Evolutionary conservation across 2,888 invertebrate species (phyloP).

Genomic region (Thyatira batis): DNA sequence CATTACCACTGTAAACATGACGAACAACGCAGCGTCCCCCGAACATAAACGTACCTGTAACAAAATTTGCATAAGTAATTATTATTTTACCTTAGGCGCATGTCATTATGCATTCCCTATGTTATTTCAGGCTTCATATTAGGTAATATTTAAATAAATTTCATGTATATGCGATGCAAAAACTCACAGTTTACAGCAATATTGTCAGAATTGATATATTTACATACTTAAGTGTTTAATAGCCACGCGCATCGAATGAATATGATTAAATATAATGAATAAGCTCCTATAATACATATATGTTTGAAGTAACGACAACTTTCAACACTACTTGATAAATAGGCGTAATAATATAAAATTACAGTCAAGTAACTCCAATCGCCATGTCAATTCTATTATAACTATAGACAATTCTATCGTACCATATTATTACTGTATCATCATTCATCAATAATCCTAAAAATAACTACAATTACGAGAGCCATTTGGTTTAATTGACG

Average conservation of each 20-base stretch:
- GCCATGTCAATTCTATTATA: not conserved
- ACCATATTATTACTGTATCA: not conserved
- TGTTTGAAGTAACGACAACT: no score
- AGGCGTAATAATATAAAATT: no score
- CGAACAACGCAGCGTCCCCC: not conserved
- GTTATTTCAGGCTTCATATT: not conserved
- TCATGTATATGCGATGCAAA: no score
- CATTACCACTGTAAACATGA: not conserved
- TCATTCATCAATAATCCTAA: slow-evolving; percentile 20
- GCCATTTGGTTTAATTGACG: slow-evolving; percentile 28
- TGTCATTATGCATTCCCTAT: not conserved
- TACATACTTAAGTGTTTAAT: no score
- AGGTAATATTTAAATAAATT: not conserved
- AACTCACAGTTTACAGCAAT: no score
- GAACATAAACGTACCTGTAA: not conserved
- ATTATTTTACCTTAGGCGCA: not conserved
- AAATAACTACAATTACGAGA: slow-evolving; percentile 10
- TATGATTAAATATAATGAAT: no score
- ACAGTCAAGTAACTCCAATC: not conserved
- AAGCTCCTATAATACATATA: no score
- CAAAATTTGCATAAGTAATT: slow-evolving; percentile 3
- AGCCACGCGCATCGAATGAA: no score
- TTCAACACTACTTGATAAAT: no score
- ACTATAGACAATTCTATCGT: not conserved
- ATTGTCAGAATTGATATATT: no score